These are phyloP conservation scores for Chaetops frenatus DNA, from an alignment of 2,113 vertebrate species.

Conservation along the genomic window DNA sequence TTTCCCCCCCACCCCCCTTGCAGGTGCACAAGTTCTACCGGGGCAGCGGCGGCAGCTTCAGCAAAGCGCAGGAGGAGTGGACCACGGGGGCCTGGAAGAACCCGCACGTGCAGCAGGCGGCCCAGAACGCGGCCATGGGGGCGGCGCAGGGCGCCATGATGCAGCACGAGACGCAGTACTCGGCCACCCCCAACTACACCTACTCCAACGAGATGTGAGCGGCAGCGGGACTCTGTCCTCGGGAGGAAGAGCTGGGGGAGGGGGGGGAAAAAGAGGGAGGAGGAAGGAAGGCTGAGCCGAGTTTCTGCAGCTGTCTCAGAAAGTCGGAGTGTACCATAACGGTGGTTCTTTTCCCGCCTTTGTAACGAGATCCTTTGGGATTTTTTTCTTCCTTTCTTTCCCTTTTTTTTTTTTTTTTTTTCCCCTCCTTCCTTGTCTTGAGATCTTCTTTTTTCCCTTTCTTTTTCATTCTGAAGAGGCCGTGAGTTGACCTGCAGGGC, in stretches of 20 bases:
- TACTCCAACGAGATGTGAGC: constrained; percentile 94
- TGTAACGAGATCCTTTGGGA: background rate
- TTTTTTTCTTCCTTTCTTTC: background rate
- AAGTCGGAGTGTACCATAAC: constrained; percentile 34
- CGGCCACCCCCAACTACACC: constrained; percentile 90
- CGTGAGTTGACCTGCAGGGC: constrained; percentile 32
- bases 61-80: constrained; percentile 98
- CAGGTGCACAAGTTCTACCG: constrained; percentile 97
- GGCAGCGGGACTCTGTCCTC: background rate
- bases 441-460: background rate
- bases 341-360: constrained; percentile 9
- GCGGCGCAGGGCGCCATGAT: constrained; percentile 87
- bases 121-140: constrained; percentile 91
- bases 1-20: no score
- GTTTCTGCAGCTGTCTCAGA: constrained; percentile 30
- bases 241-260: background rate
- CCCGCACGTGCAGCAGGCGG: constrained; percentile 92
- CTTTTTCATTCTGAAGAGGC: constrained; percentile 13
- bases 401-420: background rate
- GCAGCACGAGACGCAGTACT: constrained; percentile 86
- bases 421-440: background rate
- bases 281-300: background rate
- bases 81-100: constrained; percentile 96
- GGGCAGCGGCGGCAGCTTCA: constrained; percentile 92
- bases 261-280: background rate